Evolutionary conservation across 2,888 invertebrate genomes (phyloP).

Genomic region (Petrophora chlorosata): DNA sequence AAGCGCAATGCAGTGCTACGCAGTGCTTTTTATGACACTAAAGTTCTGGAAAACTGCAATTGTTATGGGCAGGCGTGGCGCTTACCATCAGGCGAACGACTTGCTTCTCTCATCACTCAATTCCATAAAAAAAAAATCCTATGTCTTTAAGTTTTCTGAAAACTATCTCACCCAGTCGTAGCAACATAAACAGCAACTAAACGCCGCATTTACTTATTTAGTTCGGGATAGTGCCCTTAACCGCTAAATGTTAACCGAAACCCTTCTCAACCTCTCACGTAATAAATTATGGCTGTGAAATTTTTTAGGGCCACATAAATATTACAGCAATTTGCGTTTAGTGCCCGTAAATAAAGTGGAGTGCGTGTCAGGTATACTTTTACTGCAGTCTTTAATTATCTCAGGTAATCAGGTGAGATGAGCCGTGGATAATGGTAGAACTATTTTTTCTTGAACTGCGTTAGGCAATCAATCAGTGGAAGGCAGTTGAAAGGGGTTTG

Average conservation of each 20-base stretch:
- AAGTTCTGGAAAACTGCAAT: too few species aligned
- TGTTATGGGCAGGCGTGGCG: too few species aligned
- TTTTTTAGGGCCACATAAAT: slow-evolving; percentile 38
- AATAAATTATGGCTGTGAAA: slow-evolving; percentile 37
- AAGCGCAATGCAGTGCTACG: too few species aligned
- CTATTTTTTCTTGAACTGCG: too few species aligned
- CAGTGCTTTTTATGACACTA: too few species aligned
- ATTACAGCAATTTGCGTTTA: slow-evolving; percentile 34
- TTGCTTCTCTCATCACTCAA: too few species aligned
- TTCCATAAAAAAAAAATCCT: too few species aligned
- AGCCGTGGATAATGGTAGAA: too few species aligned
- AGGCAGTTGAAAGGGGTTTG: too few species aligned
- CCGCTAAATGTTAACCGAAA: slow-evolving; percentile 45
- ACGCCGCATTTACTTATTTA: slow-evolving; percentile 37
- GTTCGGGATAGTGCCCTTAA: slow-evolving; percentile 31
- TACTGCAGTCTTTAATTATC: slow-evolving; percentile 17
- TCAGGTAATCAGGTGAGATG: neutral
- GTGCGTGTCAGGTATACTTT: slow-evolving; percentile 11
- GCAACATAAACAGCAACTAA: slow-evolving; percentile 31
- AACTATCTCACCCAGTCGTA: neutral
- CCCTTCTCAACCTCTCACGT: slow-evolving; percentile 43
- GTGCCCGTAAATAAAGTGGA: slow-evolving; percentile 18
- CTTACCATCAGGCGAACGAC: too few species aligned
- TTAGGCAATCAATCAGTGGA: too few species aligned
- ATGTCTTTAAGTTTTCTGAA: too few species aligned